These are phyloP conservation scores for Scatophagus argus DNA, from an alignment of 2,113 vertebrate species.

Conservation along the genomic window DNA sequence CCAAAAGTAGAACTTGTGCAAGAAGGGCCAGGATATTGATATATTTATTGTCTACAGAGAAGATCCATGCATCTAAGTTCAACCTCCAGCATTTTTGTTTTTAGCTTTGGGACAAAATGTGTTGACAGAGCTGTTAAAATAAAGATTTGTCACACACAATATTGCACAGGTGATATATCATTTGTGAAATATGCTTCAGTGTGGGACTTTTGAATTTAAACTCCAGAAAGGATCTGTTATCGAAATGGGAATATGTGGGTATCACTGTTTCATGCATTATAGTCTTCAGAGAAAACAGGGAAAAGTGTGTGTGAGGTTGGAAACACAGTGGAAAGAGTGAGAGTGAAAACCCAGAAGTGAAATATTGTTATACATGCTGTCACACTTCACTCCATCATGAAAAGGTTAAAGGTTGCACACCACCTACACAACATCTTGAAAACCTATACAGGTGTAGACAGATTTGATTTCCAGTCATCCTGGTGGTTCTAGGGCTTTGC, in stretches of 20 bases:
- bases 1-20: neutral
- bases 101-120: neutral
- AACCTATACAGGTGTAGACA: conserved; percentile 43
- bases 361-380: conserved; percentile 42
- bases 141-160: neutral
- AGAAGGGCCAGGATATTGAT: neutral
- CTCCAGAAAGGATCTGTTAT: conserved; percentile 25
- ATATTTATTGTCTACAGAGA: neutral
- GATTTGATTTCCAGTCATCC: conserved; percentile 29
- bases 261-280: conserved; percentile 52
- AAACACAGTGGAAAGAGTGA: conserved; percentile 1
- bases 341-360: conserved; percentile 26
- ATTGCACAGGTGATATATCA: neutral
- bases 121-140: conserved; percentile 2
- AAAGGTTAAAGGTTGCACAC: conserved; percentile 50
- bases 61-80: neutral
- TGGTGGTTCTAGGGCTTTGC: conserved; percentile 1
- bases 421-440: conserved; percentile 73
- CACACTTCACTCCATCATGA: conserved; percentile 53
- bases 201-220: conserved; percentile 38
- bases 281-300: neutral
- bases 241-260: conserved; percentile 10
- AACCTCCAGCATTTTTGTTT: neutral
- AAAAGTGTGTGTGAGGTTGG: conserved; percentile 11
- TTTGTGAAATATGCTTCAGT: conserved; percentile 7